A percentile compares a stretch with the other conserved stretches of the same genome.
Evolutionary conservation across 2,888 invertebrate genomes (phyloP).

Genomic region (Liodrosophila aerea): DNA sequence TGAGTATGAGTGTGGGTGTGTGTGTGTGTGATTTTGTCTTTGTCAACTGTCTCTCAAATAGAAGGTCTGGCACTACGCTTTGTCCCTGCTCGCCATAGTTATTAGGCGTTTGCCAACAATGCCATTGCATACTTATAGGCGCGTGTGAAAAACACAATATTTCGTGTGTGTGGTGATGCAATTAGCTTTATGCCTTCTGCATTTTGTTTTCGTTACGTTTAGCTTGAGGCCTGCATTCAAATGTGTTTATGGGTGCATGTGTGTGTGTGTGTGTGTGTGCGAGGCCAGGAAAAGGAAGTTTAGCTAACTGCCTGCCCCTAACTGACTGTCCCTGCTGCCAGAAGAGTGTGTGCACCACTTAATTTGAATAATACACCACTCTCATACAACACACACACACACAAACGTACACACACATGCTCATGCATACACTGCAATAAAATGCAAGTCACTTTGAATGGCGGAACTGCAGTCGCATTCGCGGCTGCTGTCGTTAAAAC

Average conservation of each 20-base stretch:
- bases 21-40: slow-evolving; percentile 25
- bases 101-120: slow-evolving; percentile 65
- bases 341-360: slow-evolving; percentile 63
- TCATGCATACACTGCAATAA: slow-evolving; percentile 32
- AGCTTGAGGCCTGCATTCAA: slow-evolving; percentile 64
- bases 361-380: slow-evolving; percentile 68
- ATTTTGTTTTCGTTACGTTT: slow-evolving; percentile 19
- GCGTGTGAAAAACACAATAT: slow-evolving; percentile 23
- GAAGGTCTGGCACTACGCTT: slow-evolving; percentile 9
- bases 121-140: slow-evolving; percentile 49
- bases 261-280: slow-evolving; percentile 20
- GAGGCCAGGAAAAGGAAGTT: slow-evolving; percentile 72
- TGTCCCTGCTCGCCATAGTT: slow-evolving; percentile 45
- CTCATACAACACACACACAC: slow-evolving; percentile 3
- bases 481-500: slow-evolving; percentile 49
- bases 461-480: slow-evolving; percentile 55
- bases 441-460: no score
- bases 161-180: slow-evolving; percentile 48
- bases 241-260: slow-evolving; percentile 15
- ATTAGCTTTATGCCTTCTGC: slow-evolving; percentile 51
- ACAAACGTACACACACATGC: slow-evolving; percentile 6
- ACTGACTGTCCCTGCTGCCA: neutral
- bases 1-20: slow-evolving; percentile 17
- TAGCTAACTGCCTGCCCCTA: slow-evolving; percentile 50
- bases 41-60: slow-evolving; percentile 35